A percentile compares a stretch with the other conserved stretches of the same genome.
phyloP scores from a whole-genome alignment of 2,797 vertebrate genomes.

The Emydoidea blandingii region DNA sequence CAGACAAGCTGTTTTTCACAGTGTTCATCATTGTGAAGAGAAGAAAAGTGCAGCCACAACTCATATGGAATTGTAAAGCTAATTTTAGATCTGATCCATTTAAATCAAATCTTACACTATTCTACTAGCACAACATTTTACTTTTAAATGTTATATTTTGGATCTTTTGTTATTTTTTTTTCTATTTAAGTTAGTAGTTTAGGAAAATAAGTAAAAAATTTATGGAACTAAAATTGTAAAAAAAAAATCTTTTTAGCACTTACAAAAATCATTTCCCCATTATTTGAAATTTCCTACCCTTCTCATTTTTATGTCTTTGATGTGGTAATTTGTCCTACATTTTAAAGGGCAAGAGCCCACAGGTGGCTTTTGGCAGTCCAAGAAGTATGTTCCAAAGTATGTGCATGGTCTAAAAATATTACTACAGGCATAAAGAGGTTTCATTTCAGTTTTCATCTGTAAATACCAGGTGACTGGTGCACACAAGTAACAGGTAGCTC shows the following conservation, averaged over 20 bases:
- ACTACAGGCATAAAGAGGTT: constrained; percentile 1
- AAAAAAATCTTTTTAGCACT: constrained; percentile 27
- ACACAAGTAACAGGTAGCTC: neutral
- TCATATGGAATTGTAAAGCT: neutral
- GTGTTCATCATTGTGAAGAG: constrained; percentile 42
- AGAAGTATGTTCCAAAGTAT: constrained; percentile 12
- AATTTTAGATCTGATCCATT: constrained; percentile 18
- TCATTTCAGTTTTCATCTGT: neutral
- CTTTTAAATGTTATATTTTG: fast-evolving
- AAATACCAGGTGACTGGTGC: neutral
- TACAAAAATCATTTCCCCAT: neutral
- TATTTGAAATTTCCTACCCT: neutral
- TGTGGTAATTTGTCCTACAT: constrained; percentile 6
- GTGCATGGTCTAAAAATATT: neutral
- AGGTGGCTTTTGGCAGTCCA: neutral
- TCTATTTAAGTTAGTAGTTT: constrained; percentile 4
- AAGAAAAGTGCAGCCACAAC: constrained; percentile 53
- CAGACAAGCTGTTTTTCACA: constrained; percentile 36
- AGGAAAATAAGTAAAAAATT: neutral
- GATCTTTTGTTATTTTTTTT: neutral
- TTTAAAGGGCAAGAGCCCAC: neutral
- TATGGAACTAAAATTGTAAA: constrained; percentile 58
- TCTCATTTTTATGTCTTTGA: constrained; percentile 7
- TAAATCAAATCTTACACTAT: neutral
- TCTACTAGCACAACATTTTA: neutral